phyloP scores from a whole-genome alignment of 2,797 vertebrate genomes.

The Peromyscus eremicus region DNA sequence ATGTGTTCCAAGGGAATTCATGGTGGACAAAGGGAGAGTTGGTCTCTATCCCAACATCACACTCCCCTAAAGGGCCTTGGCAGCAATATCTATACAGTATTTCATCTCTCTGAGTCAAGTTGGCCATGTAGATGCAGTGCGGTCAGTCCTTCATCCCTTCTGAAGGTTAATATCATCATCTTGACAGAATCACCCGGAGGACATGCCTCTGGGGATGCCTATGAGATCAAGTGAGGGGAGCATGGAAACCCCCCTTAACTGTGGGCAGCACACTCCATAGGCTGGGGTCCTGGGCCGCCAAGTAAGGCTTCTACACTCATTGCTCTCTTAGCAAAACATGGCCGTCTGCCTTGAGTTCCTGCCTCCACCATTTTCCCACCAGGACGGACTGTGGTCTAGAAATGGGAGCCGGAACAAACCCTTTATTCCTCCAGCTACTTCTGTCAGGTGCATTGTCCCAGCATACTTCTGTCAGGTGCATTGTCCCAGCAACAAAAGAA shows the following conservation, averaged over 20 bases:
- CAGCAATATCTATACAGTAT: not conserved
- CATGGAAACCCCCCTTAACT: not conserved
- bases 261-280: not conserved
- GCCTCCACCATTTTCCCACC: not conserved
- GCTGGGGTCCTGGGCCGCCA: not conserved
- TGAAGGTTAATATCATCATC: not conserved
- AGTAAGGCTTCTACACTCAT: not conserved
- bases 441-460: rapidly evolving
- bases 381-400: not conserved
- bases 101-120: not conserved
- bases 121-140: not conserved
- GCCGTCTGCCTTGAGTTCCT: not conserved
- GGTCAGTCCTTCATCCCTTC: not conserved
- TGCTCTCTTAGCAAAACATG: not conserved
- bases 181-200: not conserved
- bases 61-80: not conserved
- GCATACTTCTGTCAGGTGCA: not conserved
- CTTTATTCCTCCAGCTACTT: not conserved
- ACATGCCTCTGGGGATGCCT: not conserved
- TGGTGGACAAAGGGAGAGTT: not conserved
- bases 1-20: not conserved
- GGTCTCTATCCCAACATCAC: not conserved
- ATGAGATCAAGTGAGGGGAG: not conserved
- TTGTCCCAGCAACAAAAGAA: not conserved
- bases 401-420: not conserved